phyloP scores from a whole-genome alignment of 1,140 invertebrate species.

The Octopus sinensis region DNA sequence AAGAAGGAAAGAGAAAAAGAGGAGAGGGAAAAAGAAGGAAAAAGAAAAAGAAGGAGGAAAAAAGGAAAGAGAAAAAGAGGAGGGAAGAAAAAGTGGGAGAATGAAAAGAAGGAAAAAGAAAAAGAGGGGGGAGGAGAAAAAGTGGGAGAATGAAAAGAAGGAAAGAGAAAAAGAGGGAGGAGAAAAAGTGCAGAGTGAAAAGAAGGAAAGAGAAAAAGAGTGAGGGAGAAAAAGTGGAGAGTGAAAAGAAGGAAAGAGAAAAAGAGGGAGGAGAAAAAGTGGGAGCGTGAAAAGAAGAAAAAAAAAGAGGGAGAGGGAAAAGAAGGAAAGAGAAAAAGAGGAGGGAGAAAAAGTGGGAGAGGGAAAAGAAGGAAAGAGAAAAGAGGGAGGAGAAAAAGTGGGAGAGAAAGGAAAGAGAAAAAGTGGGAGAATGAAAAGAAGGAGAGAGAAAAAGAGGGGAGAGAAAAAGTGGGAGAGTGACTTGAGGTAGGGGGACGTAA shows the following conservation, averaged over 20 bases:
- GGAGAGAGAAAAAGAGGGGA: background rate
- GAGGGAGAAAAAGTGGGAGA: background rate
- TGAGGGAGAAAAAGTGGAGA: background rate
- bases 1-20: no score
- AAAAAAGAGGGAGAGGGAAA: background rate
- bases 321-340: background rate
- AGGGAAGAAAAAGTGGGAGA: background rate
- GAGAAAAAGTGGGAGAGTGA: background rate
- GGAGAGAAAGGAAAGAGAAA: background rate
- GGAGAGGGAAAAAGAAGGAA: background rate
- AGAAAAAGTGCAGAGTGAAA: no score
- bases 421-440: background rate
- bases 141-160: no score
- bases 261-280: background rate
- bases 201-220: no score
- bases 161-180: no score
- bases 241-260: background rate
- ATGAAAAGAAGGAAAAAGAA: background rate
- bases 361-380: background rate
- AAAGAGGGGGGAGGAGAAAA: background rate
- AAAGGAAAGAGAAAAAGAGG: background rate
- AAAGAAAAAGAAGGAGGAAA: background rate
- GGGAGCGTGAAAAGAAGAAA: background rate
- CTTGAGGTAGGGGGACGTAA: background rate
- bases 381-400: background rate